Base-by-base conservation (phyloP, 2,113 vertebrate species). In the Lethenteron camtschaticum region DNA sequence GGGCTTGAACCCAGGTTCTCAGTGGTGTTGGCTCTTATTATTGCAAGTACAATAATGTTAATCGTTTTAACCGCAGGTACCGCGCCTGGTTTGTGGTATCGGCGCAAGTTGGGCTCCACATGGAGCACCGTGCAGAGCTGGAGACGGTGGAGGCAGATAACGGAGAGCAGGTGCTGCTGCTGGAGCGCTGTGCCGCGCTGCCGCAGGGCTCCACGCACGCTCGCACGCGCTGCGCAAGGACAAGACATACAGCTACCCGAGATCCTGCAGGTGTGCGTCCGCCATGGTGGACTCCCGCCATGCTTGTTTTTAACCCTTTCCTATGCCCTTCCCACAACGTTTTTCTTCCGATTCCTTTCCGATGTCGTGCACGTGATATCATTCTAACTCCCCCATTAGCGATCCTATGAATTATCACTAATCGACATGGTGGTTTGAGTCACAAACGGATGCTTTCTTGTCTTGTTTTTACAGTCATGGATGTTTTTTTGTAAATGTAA, bases 101-200 rank as follows among this genome's bases (percentile, higher is more conserved):
- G 0, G 86, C 89, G 57, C 94, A 99, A 75, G 85, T 83, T 13
- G 81, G 82, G 16, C 77, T 99, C 74, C 94, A 96, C 71, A 80
- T 86, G 0, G 94, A 99, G 72, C 96, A 89, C 76, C 84, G 81
- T 1, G 75, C 83, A 7, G 90, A 95, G 12, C 68, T 99, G 70
- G 89, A 89, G 71, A 81, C 85, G 66, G 80, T 96, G 71, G 87
- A 95, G 70, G 83, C 87, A 73, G 86, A 87, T 74, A 87, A 96
- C 1, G 82, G 83, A 14, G 88, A 90, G 57, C 82, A 87, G 0
- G 76, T 95, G 70, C 75, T 99, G 18, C 80, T 96, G 24, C 76
- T 99, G 4, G 88, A 94, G 74, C 92, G 91, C 58, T 99, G 94
- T 58, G 86, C 84, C 70, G 90, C 91, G 72, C 87, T 96, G 12